Evolutionary conservation across 2,797 vertebrate genomes (phyloP), one percentile per base, ranked within the genome.

Genomic region (Myotis planiceps): DNA sequence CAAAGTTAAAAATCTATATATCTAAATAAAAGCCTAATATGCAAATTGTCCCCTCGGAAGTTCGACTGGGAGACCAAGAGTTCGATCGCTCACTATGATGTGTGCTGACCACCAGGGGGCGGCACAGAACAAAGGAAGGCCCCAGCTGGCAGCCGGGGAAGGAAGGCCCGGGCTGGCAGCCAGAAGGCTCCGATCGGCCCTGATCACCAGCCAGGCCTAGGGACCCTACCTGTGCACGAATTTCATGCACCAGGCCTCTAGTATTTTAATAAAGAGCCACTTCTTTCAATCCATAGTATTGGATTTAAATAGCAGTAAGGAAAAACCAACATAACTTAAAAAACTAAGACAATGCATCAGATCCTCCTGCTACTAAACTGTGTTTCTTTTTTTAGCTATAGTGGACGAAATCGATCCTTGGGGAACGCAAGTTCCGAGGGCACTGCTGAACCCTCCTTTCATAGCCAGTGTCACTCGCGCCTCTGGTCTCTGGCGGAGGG

Each of bases 401-500:
- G 37, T 66, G 74, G 92, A 74, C 27, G 86, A 69, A 80, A 68
- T 5, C 0, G 14, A 66, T 72, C 21, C 53, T 92, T 81, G 65
- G 92, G 88, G 45, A 93, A 88, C 21, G 23, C 74, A 87, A 78
- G 51, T 89, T 88, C 12, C 0, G 18, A 0, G 3, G 83, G 55
- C 95, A 72, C 9, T 72, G 92, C 4, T 8, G 1, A 81, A 51
- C 66, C 89, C 68, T 69, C 32, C 6, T 19, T 91, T 71, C 42
- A 3, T 13, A 49, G 63, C 9, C 12, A 42, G 29, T 58, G 69
- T 95, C 34, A 27, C 58, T 97, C 92, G 29, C 49, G 96, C 94
- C 58, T 39, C 45, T 39, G 47, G 93, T 13, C 68, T 89, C 85
- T 74, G 84, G 37, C 13, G 89, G 96, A 92, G 74, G 66, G 55